phyloP scores from a whole-genome alignment of 2,888 invertebrate species.

The Eupithecia subumbrata region DNA sequence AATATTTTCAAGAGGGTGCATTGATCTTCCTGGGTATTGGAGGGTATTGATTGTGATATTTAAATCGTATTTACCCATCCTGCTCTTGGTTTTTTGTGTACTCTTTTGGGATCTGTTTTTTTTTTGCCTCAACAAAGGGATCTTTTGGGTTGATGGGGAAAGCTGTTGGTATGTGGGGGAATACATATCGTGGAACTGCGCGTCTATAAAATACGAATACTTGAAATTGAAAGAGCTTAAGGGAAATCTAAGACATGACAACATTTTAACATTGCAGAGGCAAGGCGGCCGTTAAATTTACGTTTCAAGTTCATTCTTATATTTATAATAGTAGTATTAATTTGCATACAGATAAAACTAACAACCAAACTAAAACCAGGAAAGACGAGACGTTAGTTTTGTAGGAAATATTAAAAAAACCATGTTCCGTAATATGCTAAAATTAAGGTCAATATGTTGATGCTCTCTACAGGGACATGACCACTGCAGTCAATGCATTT shows the following conservation, averaged over 20 bases:
- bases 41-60: neutral
- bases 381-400: neutral
- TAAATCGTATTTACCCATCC: neutral
- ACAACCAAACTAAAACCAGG: no score
- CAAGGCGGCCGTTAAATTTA: neutral
- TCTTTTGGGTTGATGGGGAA: neutral
- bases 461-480: neutral
- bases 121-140: neutral
- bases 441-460: neutral
- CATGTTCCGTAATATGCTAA: neutral
- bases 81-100: neutral
- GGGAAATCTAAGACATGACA: neutral
- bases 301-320: neutral
- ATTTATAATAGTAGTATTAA: neutral
- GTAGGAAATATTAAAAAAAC: neutral
- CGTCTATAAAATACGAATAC: neutral
- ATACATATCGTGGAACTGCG: neutral
- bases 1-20: neutral
- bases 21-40: neutral
- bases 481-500: neutral
- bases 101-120: neutral
- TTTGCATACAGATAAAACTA: slow-evolving; percentile 2
- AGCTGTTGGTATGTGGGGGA: neutral
- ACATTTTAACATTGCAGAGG: no score
- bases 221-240: neutral